Evolutionary conservation across 2,113 vertebrate species (phyloP).

Genomic region (Onychostoma macrolepis): DNA sequence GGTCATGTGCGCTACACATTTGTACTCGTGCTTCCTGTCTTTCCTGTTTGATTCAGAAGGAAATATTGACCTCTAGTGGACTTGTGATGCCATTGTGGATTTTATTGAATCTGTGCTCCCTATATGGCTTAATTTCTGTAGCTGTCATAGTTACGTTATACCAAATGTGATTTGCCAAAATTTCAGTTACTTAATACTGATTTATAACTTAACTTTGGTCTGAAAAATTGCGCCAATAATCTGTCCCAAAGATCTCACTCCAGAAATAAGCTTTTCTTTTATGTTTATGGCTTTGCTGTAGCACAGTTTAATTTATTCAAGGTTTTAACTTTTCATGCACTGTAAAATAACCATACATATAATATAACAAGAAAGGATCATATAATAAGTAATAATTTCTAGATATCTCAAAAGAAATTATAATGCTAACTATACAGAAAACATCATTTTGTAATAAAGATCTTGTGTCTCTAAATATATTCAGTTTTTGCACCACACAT

Average conservation of each 20-base stretch:
- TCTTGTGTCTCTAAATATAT: neutral
- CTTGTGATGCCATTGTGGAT: neutral
- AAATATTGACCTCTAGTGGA: slow-evolving; percentile 33
- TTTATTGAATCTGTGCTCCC: neutral
- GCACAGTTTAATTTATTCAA: neutral
- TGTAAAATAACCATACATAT: neutral
- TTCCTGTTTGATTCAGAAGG: neutral
- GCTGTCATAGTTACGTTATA: neutral
- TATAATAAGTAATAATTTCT: neutral
- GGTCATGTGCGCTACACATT: neutral
- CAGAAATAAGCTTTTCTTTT: neutral
- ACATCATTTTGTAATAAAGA: neutral
- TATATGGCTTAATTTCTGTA: neutral
- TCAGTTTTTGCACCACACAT: neutral
- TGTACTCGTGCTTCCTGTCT: neutral
- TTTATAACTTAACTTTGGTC: neutral
- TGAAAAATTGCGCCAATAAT: neutral
- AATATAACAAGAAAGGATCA: neutral
- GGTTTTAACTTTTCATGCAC: neutral
- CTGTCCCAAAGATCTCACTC: neutral
- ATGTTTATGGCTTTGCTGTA: neutral
- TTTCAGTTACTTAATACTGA: neutral
- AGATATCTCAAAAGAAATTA: neutral
- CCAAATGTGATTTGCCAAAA: neutral
- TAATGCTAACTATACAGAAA: neutral